Percentiles rank a stretch among this genome's conserved stretches.
These are phyloP conservation scores for Rhynchotus rufescens DNA, from an alignment of 2,797 vertebrate genomes.

Conservation along the genomic window DNA sequence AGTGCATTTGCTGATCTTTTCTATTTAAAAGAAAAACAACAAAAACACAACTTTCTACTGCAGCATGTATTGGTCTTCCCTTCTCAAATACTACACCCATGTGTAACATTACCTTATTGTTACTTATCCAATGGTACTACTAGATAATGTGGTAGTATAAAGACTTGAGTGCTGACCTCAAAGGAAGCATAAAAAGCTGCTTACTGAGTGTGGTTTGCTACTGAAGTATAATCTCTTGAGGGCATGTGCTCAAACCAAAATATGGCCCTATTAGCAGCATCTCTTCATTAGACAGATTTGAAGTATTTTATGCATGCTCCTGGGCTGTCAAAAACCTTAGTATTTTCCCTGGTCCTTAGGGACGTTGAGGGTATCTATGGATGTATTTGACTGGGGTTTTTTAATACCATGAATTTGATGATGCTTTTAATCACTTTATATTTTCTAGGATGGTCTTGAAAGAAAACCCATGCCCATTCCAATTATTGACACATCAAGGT, in stretches of 20 bases:
- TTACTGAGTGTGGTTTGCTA: neutral
- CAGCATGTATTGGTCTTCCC: neutral
- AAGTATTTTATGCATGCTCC: neutral
- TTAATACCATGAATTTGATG: neutral
- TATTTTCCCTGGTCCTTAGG: neutral
- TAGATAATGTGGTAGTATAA: neutral
- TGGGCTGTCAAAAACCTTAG: neutral
- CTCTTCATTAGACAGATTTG: neutral
- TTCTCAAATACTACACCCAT: neutral
- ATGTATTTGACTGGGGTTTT: neutral
- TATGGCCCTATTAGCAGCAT: neutral
- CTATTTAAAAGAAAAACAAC: no score
- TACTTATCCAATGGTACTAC: neutral
- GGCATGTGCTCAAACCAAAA: neutral
- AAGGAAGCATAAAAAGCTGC: neutral
- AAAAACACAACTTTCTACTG: neutral
- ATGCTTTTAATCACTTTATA: neutral
- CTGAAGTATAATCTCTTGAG: neutral
- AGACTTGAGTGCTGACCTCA: neutral
- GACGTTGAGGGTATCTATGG: neutral
- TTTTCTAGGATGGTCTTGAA: constrained; percentile 78
- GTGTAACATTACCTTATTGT: no score
- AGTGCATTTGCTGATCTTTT: neutral
- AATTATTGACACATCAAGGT: constrained; percentile 88
- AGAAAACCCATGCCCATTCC: constrained; percentile 89